phyloP scores from a whole-genome alignment of 2,888 invertebrate genomes.

The Eupeodes luniger region DNA sequence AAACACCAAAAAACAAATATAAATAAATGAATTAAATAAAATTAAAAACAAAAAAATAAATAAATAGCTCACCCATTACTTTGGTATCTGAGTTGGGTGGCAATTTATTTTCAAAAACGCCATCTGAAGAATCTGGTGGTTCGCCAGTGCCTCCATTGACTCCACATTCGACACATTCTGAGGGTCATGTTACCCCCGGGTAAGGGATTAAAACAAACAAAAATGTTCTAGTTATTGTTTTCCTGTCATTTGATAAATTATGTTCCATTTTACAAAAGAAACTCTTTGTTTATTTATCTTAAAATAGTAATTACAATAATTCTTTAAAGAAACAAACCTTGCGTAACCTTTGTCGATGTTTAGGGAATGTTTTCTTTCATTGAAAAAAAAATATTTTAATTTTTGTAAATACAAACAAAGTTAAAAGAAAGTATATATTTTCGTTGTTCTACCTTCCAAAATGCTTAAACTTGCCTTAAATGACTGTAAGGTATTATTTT shows the following conservation, averaged over 20 bases:
- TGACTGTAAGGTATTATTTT: constrained; percentile 1
- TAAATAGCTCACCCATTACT: constrained; percentile 93
- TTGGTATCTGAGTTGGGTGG: constrained; percentile 97
- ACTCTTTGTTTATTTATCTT: not conserved
- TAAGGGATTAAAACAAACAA: constrained; percentile 79
- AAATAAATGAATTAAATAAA: constrained; percentile 7
- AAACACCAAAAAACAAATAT: constrained; percentile 31
- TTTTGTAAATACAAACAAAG: constrained; percentile 57
- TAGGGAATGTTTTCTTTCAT: constrained; percentile 63
- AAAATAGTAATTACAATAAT: not conserved
- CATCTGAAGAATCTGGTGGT: constrained; percentile 93
- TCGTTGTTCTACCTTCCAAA: constrained; percentile 34
- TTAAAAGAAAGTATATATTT: constrained; percentile 20
- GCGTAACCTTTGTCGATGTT: constrained; percentile 65
- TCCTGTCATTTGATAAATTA: constrained; percentile 27
- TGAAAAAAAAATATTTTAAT: constrained; percentile 2
- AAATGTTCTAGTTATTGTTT: constrained; percentile 57
- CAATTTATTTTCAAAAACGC: constrained; percentile 96
- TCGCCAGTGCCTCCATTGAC: constrained; percentile 88
- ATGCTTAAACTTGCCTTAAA: constrained; percentile 45
- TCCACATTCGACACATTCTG: constrained; percentile 86
- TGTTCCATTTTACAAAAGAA: constrained; percentile 24
- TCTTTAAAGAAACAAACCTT: constrained; percentile 2
- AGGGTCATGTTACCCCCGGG: constrained; percentile 85
- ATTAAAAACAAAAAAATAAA: constrained; percentile 21